Conservation (phyloP, 2,888 invertebrate genomes). For the Sturmia bella region DNA sequence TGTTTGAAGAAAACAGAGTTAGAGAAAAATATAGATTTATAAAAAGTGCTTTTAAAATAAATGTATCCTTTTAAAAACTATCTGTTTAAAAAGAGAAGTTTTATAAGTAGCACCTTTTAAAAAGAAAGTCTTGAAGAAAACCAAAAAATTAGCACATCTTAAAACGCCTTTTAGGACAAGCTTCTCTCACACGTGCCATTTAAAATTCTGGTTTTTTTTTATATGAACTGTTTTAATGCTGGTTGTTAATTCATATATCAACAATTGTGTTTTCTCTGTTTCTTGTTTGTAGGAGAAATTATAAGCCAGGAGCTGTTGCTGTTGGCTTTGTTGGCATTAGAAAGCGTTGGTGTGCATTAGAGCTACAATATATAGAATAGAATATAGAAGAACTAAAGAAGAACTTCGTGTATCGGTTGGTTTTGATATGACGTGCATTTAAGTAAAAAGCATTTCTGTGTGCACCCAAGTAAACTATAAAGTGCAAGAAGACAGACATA, state of each 20-base stretch:
- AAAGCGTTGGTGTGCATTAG: conserved; percentile 59
- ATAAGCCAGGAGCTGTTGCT: conserved; percentile 68
- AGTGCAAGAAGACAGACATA: conserved; percentile 24
- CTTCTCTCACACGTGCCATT: neutral
- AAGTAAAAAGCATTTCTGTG: conserved; percentile 59
- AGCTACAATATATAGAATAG: conserved; percentile 10
- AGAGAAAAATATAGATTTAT: too few relatives aligned
- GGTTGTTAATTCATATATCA: conserved; percentile 21
- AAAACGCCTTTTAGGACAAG: too few relatives aligned
- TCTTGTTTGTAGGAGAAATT: conserved; percentile 52
- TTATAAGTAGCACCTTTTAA: too few relatives aligned
- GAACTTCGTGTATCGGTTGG: conserved; percentile 45
- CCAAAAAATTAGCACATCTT: too few relatives aligned
- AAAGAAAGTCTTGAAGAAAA: too few relatives aligned
- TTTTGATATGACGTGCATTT: conserved; percentile 38
- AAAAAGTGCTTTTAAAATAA: too few relatives aligned
- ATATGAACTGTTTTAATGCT: conserved; percentile 29
- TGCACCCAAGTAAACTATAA: conserved; percentile 63
- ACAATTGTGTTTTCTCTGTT: conserved; percentile 8
- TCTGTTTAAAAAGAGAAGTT: too few relatives aligned
- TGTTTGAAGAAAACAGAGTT: too few relatives aligned
- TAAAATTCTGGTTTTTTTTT: conserved; percentile 29
- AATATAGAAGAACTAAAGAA: conserved; percentile 17
- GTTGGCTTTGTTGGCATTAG: conserved; percentile 65
- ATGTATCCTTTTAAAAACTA: too few relatives aligned